These are phyloP conservation scores for Orientallactaga sibirica DNA, from an alignment of 2,797 vertebrate species.

Conservation along the genomic window DNA sequence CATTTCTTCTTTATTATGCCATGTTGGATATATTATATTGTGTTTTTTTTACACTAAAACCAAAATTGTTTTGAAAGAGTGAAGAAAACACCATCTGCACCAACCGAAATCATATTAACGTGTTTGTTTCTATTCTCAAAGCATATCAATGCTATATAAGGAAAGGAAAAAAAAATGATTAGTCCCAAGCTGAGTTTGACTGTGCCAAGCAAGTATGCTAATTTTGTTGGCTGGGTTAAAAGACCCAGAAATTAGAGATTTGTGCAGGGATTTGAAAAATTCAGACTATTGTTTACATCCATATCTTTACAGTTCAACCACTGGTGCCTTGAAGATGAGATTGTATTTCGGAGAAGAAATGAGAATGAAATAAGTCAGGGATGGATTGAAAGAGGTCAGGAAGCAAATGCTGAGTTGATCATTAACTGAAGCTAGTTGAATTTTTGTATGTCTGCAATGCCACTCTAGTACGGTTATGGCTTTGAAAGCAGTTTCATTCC, in stretches of 20 bases:
- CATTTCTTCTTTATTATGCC: conserved; percentile 1
- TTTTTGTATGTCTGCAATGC: neutral
- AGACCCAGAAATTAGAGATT: conserved; percentile 67
- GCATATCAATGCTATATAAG: conserved; percentile 63
- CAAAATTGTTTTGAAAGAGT: conserved; percentile 73
- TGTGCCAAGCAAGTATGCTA: conserved; percentile 71
- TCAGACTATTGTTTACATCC: neutral
- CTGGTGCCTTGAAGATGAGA: neutral
- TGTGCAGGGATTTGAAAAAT: conserved; percentile 50
- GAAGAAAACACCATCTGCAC: conserved; percentile 74
- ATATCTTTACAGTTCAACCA: conserved; percentile 37
- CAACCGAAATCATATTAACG: conserved; percentile 68
- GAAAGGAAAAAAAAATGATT: conserved; percentile 50
- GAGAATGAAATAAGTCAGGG: neutral
- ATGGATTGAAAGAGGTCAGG: neutral
- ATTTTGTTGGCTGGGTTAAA: conserved; percentile 70
- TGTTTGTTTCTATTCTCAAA: conserved; percentile 59
- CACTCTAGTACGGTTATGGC: neutral
- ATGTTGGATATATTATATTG: conserved; percentile 35
- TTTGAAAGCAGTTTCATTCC: neutral
- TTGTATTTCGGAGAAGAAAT: neutral
- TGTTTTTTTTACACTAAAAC: conserved; percentile 54
- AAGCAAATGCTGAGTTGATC: neutral
- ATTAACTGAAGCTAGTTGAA: conserved; percentile 41
- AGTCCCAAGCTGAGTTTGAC: conserved; percentile 42